Percentiles rank a stretch among this genome's conserved stretches.
These are phyloP conservation scores for Mormyrus iriodes DNA, from an alignment of 2,113 vertebrate species.

Conservation along the genomic window DNA sequence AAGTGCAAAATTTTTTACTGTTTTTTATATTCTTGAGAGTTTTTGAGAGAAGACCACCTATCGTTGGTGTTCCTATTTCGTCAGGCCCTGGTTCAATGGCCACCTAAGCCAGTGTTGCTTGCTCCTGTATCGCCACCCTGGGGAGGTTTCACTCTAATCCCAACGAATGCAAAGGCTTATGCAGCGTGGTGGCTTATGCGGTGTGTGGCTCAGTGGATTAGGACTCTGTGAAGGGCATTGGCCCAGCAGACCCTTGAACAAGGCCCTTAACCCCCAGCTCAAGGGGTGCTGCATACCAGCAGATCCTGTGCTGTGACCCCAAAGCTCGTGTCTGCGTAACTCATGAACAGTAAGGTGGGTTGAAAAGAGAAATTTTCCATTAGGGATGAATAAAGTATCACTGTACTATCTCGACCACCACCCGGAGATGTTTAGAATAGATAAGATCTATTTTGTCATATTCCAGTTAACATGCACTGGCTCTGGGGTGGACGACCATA, in stretches of 20 bases:
- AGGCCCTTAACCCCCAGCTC: not conserved
- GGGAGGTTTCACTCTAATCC: not conserved
- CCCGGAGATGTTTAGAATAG: not conserved
- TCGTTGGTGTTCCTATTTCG: not conserved
- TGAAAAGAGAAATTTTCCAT: not conserved
- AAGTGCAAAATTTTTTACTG: not conserved
- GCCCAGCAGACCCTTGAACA: not conserved
- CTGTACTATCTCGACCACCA: not conserved
- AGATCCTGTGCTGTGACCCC: not conserved
- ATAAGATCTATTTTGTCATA: not conserved
- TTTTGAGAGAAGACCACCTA: not conserved
- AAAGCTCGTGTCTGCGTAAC: not conserved
- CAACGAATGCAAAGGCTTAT: not conserved
- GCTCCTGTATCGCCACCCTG: not conserved
- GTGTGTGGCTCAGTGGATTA: not conserved
- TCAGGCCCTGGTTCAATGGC: not conserved
- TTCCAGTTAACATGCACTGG: not conserved
- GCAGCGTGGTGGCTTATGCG: not conserved
- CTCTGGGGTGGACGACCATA: not conserved
- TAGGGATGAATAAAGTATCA: not conserved
- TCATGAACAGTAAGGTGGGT: not conserved
- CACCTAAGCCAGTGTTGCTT: not conserved
- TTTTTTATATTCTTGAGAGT: not conserved
- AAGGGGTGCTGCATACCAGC: not conserved
- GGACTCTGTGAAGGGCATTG: not conserved